Percentiles rank a stretch among this genome's conserved stretches.
These are phyloP conservation scores for Stegodyphus dumicola DNA, from an alignment of 1,140 invertebrate species.

Conservation along the genomic window DNA sequence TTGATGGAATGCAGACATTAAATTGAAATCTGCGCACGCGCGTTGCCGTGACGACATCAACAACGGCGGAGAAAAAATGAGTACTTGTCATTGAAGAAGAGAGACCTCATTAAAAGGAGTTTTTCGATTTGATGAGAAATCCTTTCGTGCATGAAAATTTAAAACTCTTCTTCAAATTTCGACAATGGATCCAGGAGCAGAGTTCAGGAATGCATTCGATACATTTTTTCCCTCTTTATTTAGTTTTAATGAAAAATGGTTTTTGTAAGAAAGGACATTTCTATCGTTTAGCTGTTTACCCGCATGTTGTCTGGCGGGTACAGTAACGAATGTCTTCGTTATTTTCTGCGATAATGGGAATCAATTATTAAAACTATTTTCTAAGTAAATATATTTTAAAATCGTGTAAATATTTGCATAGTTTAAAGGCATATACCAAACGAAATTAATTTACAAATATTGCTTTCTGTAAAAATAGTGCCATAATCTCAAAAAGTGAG, in stretches of 20 bases:
- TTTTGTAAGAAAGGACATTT: background rate
- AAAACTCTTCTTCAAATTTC: conserved; percentile 34
- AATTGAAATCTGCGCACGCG: conserved; percentile 2
- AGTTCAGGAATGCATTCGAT: background rate
- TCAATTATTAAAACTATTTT: no score
- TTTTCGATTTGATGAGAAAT: conserved; percentile 56
- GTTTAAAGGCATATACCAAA: no score
- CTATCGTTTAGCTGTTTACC: no score
- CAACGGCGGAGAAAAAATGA: conserved; percentile 29
- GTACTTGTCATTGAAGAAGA: conserved; percentile 53
- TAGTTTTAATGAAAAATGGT: background rate
- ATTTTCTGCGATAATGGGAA: no score
- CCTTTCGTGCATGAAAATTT: conserved; percentile 44
- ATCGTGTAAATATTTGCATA: no score
- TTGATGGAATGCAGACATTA: conserved; percentile 12
- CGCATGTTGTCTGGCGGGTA: no score
- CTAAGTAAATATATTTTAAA: no score
- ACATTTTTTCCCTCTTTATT: background rate
- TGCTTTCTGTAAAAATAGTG: no score
- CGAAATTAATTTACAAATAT: no score
- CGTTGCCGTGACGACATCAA: conserved; percentile 29
- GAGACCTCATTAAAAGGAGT: conserved; percentile 53
- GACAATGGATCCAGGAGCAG: conserved; percentile 25
- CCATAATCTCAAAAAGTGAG: no score
- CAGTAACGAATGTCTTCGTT: no score